Conservation (phyloP, 1,140 invertebrate genomes). For the Musca domestica region DNA sequence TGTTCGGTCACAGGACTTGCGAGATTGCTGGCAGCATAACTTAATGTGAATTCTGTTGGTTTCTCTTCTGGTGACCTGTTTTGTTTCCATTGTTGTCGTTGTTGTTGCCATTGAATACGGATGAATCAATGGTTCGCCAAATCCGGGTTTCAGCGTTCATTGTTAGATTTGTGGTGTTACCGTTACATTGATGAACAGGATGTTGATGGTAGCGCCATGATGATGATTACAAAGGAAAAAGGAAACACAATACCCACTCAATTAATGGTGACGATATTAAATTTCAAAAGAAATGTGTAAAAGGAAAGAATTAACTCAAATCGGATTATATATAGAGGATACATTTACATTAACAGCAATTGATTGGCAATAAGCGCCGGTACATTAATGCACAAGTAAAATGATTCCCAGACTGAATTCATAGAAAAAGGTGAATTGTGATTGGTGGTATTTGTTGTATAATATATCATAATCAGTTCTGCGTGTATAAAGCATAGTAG, state of each 20-base stretch:
- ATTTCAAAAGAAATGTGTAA: not conserved
- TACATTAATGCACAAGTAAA: too few species aligned
- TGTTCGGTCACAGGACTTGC: conserved; percentile 23
- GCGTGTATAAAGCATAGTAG: too few species aligned
- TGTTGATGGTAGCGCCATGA: too few species aligned
- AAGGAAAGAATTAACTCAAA: conserved; percentile 3
- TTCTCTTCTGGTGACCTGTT: conserved; percentile 25
- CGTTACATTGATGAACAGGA: too few species aligned
- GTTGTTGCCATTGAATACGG: not conserved
- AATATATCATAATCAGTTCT: too few species aligned
- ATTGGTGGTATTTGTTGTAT: too few species aligned
- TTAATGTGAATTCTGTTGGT: conserved; percentile 22
- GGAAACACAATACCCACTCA: conserved; percentile 9
- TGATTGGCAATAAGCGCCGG: not conserved
- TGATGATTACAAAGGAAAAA: not conserved
- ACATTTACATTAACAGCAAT: conserved; percentile 4
- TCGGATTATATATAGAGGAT: conserved; percentile 1
- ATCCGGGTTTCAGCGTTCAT: too few species aligned
- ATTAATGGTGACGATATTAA: conserved; percentile 12
- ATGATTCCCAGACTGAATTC: too few species aligned
- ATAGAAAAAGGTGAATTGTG: too few species aligned
- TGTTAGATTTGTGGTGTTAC: too few species aligned
- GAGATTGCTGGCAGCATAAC: conserved; percentile 16
- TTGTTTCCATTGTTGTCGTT: not conserved
- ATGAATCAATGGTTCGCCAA: not conserved